These are phyloP conservation scores for Drosophila robusta DNA, from an alignment of 2,888 invertebrate genomes.

Conservation along the genomic window DNA sequence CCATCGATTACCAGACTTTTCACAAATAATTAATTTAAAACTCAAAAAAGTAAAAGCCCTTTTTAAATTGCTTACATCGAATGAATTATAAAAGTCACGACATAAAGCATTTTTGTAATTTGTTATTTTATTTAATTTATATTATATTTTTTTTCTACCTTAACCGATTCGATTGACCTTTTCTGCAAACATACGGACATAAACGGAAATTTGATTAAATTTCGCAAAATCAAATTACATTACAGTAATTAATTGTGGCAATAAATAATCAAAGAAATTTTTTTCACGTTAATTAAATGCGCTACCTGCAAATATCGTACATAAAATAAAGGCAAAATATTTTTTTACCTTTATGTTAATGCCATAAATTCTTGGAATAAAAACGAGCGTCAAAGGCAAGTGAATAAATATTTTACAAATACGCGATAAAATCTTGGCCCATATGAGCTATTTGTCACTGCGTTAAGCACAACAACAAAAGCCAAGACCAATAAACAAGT, in stretches of 20 bases:
- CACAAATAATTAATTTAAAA: too few relatives aligned
- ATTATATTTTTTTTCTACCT: too few relatives aligned
- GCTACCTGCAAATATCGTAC: too few relatives aligned
- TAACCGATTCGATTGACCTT: too few relatives aligned
- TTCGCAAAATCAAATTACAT: neutral
- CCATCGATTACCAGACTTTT: too few relatives aligned
- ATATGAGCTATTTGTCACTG: conserved; percentile 59
- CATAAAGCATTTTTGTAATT: too few relatives aligned
- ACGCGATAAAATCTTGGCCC: conserved; percentile 15
- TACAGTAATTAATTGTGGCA: neutral
- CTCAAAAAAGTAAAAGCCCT: too few relatives aligned
- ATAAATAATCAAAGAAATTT: neutral
- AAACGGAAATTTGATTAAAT: neutral
- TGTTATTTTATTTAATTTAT: too few relatives aligned
- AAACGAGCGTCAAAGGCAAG: neutral
- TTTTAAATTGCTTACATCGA: too few relatives aligned
- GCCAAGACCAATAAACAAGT: conserved; percentile 64
- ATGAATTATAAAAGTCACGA: too few relatives aligned
- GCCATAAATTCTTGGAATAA: conserved; percentile 14
- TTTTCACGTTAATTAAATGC: neutral
- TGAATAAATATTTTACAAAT: conserved; percentile 9
- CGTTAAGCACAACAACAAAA: conserved; percentile 44
- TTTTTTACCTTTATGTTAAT: too few relatives aligned
- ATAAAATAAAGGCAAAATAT: neutral
- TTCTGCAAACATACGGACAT: too few relatives aligned